These are phyloP conservation scores for Rotaria sp. DNA, from an alignment of 2,888 invertebrate species.

Conservation along the genomic window DNA sequence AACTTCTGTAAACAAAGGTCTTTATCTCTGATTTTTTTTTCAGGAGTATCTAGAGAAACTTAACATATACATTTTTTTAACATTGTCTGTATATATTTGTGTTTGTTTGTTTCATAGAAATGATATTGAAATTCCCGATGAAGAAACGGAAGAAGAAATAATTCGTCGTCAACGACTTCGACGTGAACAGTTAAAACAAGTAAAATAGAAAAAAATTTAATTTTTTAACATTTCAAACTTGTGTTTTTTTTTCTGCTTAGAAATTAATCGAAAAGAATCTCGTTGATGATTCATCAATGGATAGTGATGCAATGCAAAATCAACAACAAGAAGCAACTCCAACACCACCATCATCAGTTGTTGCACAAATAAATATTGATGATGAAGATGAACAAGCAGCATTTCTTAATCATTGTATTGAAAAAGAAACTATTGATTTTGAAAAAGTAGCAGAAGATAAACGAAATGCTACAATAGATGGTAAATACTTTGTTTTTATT, in stretches of 20 bases:
- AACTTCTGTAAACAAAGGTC: too few relatives aligned
- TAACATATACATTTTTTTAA: too few relatives aligned
- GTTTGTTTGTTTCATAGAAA: not conserved
- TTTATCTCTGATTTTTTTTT: too few relatives aligned
- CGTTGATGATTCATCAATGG: not conserved
- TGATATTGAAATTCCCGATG: slow-evolving; percentile 67
- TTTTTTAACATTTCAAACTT: too few relatives aligned
- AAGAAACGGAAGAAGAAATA: slow-evolving; percentile 81
- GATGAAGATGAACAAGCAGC: slow-evolving; percentile 38
- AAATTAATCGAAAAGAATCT: not conserved
- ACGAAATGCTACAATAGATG: not conserved
- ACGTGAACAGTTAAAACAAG: slow-evolving; percentile 72
- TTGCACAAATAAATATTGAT: not conserved
- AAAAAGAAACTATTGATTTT: not conserved
- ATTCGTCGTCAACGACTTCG: slow-evolving; percentile 79
- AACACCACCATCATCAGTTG: not conserved
- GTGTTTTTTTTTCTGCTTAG: not conserved
- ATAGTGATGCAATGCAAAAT: not conserved
- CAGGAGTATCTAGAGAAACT: too few relatives aligned
- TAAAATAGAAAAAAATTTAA: slow-evolving; percentile 39
- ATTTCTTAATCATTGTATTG: not conserved
- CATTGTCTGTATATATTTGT: too few relatives aligned
- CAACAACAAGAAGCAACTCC: not conserved
- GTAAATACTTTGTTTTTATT: not conserved
- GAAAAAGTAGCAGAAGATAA: not conserved